phyloP scores from a whole-genome alignment of 2,888 invertebrate species.

The Eupsilia transversa region DNA sequence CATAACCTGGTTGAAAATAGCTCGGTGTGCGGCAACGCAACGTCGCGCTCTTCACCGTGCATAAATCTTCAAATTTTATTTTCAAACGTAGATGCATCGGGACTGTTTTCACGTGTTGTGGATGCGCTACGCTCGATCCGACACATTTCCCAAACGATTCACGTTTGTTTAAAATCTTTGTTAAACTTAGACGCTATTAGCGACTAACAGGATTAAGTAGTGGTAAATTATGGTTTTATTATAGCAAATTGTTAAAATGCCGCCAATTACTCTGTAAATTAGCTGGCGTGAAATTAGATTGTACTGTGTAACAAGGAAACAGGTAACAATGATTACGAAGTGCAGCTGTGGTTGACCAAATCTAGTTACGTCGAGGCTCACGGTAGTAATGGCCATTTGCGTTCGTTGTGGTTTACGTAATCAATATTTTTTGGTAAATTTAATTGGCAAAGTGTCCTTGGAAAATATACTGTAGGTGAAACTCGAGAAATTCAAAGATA shows the following conservation, averaged over 20 bases:
- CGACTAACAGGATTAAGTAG: conserved; percentile 16
- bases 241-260: conserved; percentile 50
- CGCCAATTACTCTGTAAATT: conserved; percentile 65
- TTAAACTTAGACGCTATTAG: conserved; percentile 20
- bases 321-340: conserved; percentile 71
- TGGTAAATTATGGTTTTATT: conserved; percentile 55
- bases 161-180: conserved; percentile 39
- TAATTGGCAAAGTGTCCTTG: conserved; percentile 10
- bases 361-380: conserved; percentile 57
- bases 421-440: conserved; percentile 31
- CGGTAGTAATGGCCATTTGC: conserved; percentile 45
- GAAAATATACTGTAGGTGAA: conserved; percentile 1
- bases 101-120: conserved; percentile 74
- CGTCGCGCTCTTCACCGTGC: conserved; percentile 87
- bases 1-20: conserved; percentile 90
- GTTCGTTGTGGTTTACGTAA: conserved; percentile 42
- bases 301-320: conserved; percentile 70
- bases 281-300: conserved; percentile 72
- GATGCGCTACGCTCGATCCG: conserved; percentile 57
- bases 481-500: conserved; percentile 15
- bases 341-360: conserved; percentile 70
- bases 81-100: conserved; percentile 85
- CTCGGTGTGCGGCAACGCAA: conserved; percentile 88
- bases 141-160: conserved; percentile 43
- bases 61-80: conserved; percentile 90